Percentiles rank a stretch among this genome's conserved stretches.
These are phyloP conservation scores for Pterois miles DNA, from an alignment of 2,797 vertebrate genomes.

Conservation along the genomic window DNA sequence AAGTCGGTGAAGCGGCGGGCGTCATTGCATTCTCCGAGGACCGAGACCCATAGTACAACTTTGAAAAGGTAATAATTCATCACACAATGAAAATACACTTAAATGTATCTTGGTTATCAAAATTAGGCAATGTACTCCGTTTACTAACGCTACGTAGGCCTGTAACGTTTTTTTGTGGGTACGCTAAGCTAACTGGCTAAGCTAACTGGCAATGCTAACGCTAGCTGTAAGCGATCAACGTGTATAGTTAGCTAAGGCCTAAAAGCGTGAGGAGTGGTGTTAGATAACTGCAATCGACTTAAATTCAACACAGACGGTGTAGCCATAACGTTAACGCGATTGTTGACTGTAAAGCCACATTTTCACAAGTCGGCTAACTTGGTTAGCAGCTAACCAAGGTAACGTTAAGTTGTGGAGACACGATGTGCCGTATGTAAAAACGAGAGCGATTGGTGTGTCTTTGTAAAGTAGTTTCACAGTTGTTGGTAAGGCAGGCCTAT, in stretches of 20 bases:
- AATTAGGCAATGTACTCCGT: not conserved
- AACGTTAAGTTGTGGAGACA: not conserved
- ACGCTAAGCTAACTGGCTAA: not conserved
- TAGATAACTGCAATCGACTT: not conserved
- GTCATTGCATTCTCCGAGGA: constrained; percentile 41
- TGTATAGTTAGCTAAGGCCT: not conserved
- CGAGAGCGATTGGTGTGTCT: not conserved
- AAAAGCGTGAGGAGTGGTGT: not conserved
- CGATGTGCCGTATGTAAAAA: not conserved
- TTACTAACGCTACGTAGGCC: accelerated
- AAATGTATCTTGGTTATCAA: accelerated
- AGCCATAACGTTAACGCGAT: not conserved
- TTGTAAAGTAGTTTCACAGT: not conserved
- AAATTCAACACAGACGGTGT: not conserved
- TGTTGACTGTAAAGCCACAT: accelerated
- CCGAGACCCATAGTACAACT: not conserved
- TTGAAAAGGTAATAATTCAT: constrained; percentile 38
- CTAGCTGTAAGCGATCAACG: not conserved
- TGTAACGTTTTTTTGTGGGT: no score
- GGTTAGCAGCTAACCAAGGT: not conserved
- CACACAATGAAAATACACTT: accelerated
- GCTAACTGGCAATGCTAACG: not conserved
- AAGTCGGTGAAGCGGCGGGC: not conserved
- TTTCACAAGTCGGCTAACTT: not conserved
- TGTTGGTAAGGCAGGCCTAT: not conserved